A percentile compares a stretch with the other conserved stretches of the same genome.
phyloP scores from a whole-genome alignment of 2,888 invertebrate species.

The Oscheius sp. region DNA sequence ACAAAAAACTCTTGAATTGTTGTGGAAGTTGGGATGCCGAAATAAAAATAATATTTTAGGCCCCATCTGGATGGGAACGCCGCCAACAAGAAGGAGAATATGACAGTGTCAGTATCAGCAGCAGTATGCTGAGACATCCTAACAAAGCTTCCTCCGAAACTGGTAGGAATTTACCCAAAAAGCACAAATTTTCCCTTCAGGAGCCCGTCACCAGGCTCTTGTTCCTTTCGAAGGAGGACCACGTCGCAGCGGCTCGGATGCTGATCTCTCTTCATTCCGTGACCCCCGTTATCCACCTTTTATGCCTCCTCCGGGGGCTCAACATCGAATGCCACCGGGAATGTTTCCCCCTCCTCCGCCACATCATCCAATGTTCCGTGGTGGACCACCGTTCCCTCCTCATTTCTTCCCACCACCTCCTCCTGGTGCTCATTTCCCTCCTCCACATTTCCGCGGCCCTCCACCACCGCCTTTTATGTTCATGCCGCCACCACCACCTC shows the following conservation, averaged over 20 bases:
- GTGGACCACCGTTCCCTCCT: conserved; percentile 70
- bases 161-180: conserved; percentile 35
- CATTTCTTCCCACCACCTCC: conserved; percentile 75
- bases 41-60: conserved; percentile 3
- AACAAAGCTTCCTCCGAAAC: conserved; percentile 58
- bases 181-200: conserved; percentile 30
- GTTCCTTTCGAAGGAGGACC: conserved; percentile 44
- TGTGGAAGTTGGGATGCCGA: not conserved
- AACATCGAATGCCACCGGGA: conserved; percentile 43
- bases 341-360: conserved; percentile 46
- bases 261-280: conserved; percentile 42
- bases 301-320: conserved; percentile 44
- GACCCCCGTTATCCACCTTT: conserved; percentile 44
- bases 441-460: conserved; percentile 29
- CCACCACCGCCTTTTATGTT: conserved; percentile 6
- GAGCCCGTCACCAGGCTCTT: conserved; percentile 44
- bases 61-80: conserved; percentile 49
- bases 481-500: conserved; percentile 20
- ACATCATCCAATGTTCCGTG: conserved; percentile 25
- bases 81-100: conserved; percentile 72
- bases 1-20: not conserved
- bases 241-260: conserved; percentile 52
- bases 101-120: conserved; percentile 68
- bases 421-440: conserved; percentile 37
- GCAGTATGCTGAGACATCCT: conserved; percentile 44